Percentiles rank a stretch among this genome's conserved stretches.
These are phyloP conservation scores for Elegia similella DNA, from an alignment of 2,888 invertebrate species.

Conservation along the genomic window DNA sequence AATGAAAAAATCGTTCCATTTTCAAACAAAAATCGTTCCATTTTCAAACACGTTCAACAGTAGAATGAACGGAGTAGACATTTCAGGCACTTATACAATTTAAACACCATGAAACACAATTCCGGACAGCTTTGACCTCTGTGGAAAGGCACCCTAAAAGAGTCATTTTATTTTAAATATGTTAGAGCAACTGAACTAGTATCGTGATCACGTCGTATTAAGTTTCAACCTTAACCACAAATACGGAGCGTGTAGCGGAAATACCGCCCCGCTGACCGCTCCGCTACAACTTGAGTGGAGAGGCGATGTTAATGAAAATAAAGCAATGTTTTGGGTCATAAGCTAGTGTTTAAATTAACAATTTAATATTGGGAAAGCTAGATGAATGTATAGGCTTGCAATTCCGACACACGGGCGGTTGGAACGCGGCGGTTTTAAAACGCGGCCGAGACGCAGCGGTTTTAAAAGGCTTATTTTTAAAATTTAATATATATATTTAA, in stretches of 20 bases:
- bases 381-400: neutral
- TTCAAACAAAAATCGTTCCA: no score
- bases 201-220: no score
- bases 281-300: neutral
- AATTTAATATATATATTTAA: no score
- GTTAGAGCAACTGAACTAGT: no score
- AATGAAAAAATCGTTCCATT: no score
- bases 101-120: no score
- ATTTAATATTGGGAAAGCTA: neutral
- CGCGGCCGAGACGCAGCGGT: neutral
- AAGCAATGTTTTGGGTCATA: neutral
- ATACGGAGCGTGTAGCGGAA: neutral
- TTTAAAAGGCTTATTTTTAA: neutral
- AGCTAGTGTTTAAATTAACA: neutral
- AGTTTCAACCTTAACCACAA: neutral
- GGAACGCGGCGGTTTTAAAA: conserved; percentile 19
- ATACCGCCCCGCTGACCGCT: neutral
- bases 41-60: no score
- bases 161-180: no score
- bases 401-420: conserved; percentile 19
- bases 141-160: no score
- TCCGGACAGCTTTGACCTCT: no score
- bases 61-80: no score
- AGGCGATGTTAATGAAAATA: neutral
- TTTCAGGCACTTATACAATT: no score